These are phyloP conservation scores for Malurus elegans DNA, from an alignment of 2,113 vertebrate genomes.

Conservation along the genomic window DNA sequence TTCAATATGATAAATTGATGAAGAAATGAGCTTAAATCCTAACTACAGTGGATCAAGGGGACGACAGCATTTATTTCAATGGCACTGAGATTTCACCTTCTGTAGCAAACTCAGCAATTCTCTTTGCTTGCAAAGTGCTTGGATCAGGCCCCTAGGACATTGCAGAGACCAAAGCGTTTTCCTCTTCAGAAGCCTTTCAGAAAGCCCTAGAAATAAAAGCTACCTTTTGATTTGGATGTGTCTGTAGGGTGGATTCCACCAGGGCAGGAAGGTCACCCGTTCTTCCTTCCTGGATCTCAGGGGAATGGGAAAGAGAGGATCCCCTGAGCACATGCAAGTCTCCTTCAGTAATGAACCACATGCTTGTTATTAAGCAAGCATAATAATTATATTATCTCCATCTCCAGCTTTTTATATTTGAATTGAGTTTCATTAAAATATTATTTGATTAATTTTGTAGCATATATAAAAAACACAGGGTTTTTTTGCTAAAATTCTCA, in stretches of 20 bases:
- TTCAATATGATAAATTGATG: background rate
- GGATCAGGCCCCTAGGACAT: conserved; percentile 1
- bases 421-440: background rate
- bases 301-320: background rate
- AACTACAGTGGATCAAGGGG: background rate
- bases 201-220: conserved; percentile 20
- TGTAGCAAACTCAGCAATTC: background rate
- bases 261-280: background rate
- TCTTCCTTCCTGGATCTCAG: background rate
- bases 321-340: background rate
- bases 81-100: background rate
- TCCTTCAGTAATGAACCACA: background rate
- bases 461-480: background rate
- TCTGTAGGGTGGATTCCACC: conserved; percentile 1
- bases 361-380: background rate
- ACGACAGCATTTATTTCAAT: background rate
- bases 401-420: background rate
- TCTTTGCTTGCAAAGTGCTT: background rate
- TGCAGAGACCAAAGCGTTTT: conserved; percentile 37
- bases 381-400: background rate
- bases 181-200: conserved; percentile 29
- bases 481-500: background rate
- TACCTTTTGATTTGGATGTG: conserved; percentile 8
- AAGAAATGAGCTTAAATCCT: background rate
- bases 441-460: background rate